phyloP scores from a whole-genome alignment of 1,140 invertebrate genomes.

The Drosophila tsacasi region DNA sequence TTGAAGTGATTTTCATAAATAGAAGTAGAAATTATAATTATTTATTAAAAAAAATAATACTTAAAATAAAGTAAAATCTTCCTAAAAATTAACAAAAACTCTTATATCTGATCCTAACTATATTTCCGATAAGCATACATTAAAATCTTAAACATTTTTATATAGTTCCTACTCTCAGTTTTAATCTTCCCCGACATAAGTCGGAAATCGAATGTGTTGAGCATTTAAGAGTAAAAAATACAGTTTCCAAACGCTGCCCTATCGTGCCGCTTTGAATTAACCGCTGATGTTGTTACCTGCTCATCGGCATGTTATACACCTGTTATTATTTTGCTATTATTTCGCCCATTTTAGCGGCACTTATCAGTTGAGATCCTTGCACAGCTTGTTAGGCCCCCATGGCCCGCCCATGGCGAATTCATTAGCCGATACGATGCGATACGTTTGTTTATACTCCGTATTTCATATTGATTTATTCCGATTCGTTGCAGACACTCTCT shows the following conservation, averaged over 20 bases:
- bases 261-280: conserved; percentile 36
- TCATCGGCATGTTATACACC: conserved; percentile 23
- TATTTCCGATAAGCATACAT: neutral
- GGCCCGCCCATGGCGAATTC: conserved; percentile 25
- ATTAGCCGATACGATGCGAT: conserved; percentile 19
- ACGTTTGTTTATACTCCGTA: conserved; percentile 15
- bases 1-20: no score
- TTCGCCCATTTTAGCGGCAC: conserved; percentile 30
- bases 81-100: neutral
- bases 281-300: conserved; percentile 18
- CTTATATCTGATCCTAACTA: no score
- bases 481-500: conserved; percentile 54
- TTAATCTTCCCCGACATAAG: neutral
- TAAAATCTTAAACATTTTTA: neutral
- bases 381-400: conserved; percentile 29
- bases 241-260: conserved; percentile 10
- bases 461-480: conserved; percentile 42
- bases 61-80: no score
- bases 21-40: no score
- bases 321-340: conserved; percentile 46
- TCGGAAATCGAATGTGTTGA: neutral
- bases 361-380: conserved; percentile 37
- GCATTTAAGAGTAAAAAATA: neutral
- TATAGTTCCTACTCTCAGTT: neutral
- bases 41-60: no score